Evolutionary conservation across 2,113 vertebrate genomes (phyloP), one percentile per base, ranked within the genome.

Genomic region (Zosterops japonicus): DNA sequence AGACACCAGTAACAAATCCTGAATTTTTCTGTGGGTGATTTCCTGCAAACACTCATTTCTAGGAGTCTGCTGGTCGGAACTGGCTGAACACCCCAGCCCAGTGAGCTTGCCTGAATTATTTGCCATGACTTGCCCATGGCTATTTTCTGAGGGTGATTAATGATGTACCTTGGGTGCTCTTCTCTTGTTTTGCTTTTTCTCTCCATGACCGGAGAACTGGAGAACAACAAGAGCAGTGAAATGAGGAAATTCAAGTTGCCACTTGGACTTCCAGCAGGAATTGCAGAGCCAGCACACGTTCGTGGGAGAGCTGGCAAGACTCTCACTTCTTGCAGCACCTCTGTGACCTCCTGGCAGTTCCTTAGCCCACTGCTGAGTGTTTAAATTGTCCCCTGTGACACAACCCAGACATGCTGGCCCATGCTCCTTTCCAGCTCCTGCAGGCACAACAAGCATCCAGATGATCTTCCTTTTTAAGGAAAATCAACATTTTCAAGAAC

Each of bases 161-260:
- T 90, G 75, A 77, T n/a, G n/a, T 25, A 41, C 1, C 2, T 33
- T 64, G 72, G 83, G 84, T 88, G 68, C 87, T 94, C 61, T 77
- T 83, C 76, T 76, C 95, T 79, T 87, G 75, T 67, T 95, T 92
- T 91, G 77, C 56, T 93, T 95, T 88, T 94, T 65, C 71, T 33
- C 75, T 85, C 85, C 85, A 14, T 25, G 75, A 61, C 63, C 6
- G 2, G 84, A 81, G 87, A 80, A 59, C 67, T 92, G 95, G 94
- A 39, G 39, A 39, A 39, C 39, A 96, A 96, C 68, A 47, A 92
- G 95, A 93, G 79, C 61, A 92, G 75, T 13, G 56, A 90, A 88
- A 81, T 44, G 68, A 92, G 91, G 91, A 94, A 95, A 97, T 87
- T 83, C 93, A 90, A 92, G 93, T 94, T 91, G 64, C 87, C 92